Conservation (phyloP, 2,888 invertebrate genomes). For the Drosophila cyrtoloma region DNA sequence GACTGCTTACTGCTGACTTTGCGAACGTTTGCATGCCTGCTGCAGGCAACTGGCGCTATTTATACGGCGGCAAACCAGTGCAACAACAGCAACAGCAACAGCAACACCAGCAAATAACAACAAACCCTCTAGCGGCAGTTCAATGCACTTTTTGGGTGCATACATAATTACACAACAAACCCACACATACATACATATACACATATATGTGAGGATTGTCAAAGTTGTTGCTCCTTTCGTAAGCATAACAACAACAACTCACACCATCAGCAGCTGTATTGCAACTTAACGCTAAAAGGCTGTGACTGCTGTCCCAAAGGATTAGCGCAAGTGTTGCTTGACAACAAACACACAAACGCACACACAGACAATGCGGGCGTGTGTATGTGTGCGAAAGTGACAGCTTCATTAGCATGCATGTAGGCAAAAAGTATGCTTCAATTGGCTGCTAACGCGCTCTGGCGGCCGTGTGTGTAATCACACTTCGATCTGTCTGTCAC, state of each 20-base stretch:
- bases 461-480: conserved; percentile 32
- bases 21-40: conserved; percentile 26
- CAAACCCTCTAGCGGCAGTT: conserved; percentile 43
- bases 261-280: conserved; percentile 12
- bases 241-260: conserved; percentile 34
- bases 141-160: conserved; percentile 71
- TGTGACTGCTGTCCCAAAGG: conserved; percentile 67
- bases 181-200: neutral
- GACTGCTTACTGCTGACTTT: conserved; percentile 23
- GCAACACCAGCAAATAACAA: neutral
- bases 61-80: conserved; percentile 44
- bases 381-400: conserved; percentile 20
- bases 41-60: conserved; percentile 52
- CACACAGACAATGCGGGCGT: neutral
- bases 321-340: conserved; percentile 46
- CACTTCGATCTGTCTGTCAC: conserved; percentile 8
- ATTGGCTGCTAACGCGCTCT: conserved; percentile 29
- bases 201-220: conserved; percentile 25
- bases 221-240: neutral
- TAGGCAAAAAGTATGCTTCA: conserved; percentile 74
- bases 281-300: conserved; percentile 55
- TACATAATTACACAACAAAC: conserved; percentile 21
- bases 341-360: neutral
- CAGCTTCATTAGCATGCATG: conserved; percentile 68
- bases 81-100: neutral